A percentile compares a stretch with the other conserved stretches of the same genome.
Conservation (phyloP, 2,113 vertebrate species). For the Parus major region DNA sequence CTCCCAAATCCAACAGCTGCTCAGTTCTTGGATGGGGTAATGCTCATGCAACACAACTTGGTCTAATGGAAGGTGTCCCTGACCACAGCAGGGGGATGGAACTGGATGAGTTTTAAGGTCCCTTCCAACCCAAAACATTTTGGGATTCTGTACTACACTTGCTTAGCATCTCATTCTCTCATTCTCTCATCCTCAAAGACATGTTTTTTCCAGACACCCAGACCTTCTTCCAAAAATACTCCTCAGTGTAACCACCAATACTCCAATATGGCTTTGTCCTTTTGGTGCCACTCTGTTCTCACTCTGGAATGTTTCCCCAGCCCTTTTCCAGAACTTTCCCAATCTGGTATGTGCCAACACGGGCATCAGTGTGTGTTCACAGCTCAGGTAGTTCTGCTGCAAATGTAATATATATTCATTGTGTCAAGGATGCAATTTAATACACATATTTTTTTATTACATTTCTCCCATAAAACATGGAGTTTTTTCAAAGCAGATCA, state of each 20-base stretch:
- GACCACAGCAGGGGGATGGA: rapidly evolving
- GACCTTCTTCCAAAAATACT: neutral
- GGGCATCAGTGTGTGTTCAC: neutral
- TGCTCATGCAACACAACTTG: too few relatives aligned
- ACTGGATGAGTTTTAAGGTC: neutral
- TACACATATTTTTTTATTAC: neutral
- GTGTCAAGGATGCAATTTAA: neutral
- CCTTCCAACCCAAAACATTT: neutral
- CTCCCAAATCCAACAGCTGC: neutral
- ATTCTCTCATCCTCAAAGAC: neutral
- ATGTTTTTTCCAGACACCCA: neutral
- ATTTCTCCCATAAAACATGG: neutral
- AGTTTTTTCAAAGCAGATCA: neutral
- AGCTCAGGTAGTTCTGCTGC: neutral
- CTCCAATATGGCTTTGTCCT: neutral
- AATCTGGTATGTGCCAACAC: neutral
- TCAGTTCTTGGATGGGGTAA: neutral
- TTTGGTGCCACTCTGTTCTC: neutral
- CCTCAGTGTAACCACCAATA: rapidly evolving
- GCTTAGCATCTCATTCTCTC: neutral
- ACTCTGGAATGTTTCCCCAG: neutral
- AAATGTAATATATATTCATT: neutral
- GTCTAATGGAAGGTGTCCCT: neutral
- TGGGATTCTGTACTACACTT: neutral
- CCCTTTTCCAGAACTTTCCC: neutral